Base-by-base conservation (phyloP, 2,888 invertebrate species). In the Eucriotettix oculatus region DNA sequence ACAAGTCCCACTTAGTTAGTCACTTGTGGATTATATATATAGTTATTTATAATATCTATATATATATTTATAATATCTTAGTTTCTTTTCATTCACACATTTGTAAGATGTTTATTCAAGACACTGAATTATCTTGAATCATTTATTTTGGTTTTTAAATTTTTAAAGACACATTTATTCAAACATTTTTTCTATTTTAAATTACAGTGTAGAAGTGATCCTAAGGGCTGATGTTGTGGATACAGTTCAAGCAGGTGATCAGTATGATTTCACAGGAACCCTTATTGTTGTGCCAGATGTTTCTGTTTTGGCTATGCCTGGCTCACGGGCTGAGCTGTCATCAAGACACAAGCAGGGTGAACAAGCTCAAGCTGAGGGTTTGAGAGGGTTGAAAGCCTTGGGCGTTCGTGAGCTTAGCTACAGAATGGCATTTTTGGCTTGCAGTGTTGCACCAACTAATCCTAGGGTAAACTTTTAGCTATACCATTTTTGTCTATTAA, bases 251-350 rank as follows among this genome's bases (percentile, higher is more conserved):
- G 89, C 92, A 68, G 86, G 86, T 56, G 86, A 86, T 69, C 76
- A 79, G 68, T 94, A 92, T 69, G 94, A 96, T 71, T 95, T 97
- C 71, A 94, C 91, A 0, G 97, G 97, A 16, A 90, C 96, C 1
- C 77, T 99, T 16, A 96, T 99, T 69, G 98, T 97, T 1, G 92
- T 99, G 0, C 99, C 99, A 0, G 98, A 99, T 75, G 90, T 99
- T 0, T 87, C 90, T 0, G 86, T 87, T 0, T 72, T 99, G 54
- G 82, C 90, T 10, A 72, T 89, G 65, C 92, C 97, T 0, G 96
- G 94, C 3, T 86, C 90, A 0, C 85, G 86, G 69, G 85, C 93
- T 0, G 96, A 97, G 72, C 78, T 84, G 5, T 83, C 84, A 0
- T 83, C 89, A 0, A 78, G 87, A 14, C 86, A 88, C 59, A 85